Evolutionary conservation across 2,797 vertebrate genomes (phyloP).

Genomic region (Cirrhinus mrigala): DNA sequence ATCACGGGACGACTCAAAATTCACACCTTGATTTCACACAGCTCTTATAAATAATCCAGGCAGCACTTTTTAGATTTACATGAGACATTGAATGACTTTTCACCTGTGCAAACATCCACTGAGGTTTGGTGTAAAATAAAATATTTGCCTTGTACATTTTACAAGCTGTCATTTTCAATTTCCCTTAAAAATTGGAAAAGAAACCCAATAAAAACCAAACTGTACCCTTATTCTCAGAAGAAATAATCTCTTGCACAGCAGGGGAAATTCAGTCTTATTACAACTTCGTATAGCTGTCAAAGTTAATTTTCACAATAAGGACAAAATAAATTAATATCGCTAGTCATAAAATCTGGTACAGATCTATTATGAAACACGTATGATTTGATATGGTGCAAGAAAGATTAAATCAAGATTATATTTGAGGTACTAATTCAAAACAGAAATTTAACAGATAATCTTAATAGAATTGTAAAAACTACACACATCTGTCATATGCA

Average conservation of each 20-base stretch:
- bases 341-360: constrained; percentile 1
- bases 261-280: constrained; percentile 3
- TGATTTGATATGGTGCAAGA: not conserved
- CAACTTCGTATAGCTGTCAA: constrained; percentile 45
- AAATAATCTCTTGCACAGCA: constrained; percentile 16
- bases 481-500: not conserved
- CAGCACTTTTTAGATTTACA: not conserved
- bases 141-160: constrained; percentile 44
- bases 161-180: constrained; percentile 56
- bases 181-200: constrained; percentile 57
- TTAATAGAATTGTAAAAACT: not conserved
- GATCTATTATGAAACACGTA: not conserved
- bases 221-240: not conserved
- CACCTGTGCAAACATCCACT: constrained; percentile 45
- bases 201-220: constrained; percentile 25
- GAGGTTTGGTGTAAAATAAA: constrained; percentile 41
- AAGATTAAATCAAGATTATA: not conserved
- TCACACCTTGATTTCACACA: constrained; percentile 29
- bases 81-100: not conserved
- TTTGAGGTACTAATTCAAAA: not conserved
- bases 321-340: constrained; percentile 10
- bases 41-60: constrained; percentile 1
- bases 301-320: constrained; percentile 25
- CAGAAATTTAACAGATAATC: not conserved
- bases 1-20: constrained; percentile 7